Percentiles rank a stretch among this genome's conserved stretches.
Conservation (phyloP, 2,113 vertebrate species). For the Megalops atlanticus region DNA sequence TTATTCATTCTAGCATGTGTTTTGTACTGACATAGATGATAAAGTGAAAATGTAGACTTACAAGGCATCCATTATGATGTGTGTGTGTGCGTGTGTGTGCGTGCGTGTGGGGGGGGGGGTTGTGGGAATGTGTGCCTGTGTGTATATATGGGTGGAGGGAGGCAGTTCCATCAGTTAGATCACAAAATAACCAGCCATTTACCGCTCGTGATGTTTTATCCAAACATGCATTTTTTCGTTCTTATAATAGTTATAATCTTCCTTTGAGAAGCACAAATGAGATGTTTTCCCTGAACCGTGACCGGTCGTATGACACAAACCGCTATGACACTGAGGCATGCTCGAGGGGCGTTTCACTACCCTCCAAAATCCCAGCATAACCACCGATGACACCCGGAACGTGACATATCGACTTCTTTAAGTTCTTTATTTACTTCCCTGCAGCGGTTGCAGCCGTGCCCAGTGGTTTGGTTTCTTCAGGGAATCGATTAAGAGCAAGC, state of each 20-base stretch:
- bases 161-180: background rate
- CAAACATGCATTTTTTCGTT: background rate
- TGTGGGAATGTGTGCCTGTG: no score
- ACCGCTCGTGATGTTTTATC: background rate
- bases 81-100: background rate
- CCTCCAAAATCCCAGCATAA: background rate
- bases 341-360: background rate
- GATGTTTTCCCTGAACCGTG: background rate
- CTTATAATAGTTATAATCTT: background rate
- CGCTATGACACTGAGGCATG: background rate
- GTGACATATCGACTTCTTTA: background rate
- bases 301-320: background rate
- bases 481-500: constrained; percentile 67
- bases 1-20: no score
- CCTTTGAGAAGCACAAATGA: background rate
- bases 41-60: no score
- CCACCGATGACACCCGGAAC: background rate
- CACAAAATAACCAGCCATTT: background rate
- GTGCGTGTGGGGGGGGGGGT: no score
- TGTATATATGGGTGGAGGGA: no score
- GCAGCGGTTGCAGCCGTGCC: no score
- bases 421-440: no score
- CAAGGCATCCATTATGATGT: no score
- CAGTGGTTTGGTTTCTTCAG: constrained; percentile 62
- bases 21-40: no score